Conservation (phyloP, 2,797 vertebrate species). For the Brotogeris chrysoptera region DNA sequence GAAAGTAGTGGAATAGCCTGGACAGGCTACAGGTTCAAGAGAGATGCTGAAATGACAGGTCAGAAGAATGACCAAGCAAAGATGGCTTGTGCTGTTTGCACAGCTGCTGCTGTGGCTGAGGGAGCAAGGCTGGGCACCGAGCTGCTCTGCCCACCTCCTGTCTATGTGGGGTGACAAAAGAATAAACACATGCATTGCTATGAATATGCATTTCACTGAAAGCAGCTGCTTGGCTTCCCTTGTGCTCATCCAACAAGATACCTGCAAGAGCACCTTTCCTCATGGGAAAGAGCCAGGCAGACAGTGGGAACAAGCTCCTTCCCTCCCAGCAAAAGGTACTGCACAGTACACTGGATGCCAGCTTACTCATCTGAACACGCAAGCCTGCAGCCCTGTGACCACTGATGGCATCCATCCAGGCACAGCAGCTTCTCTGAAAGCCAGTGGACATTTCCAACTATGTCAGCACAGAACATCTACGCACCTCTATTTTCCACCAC, state of each 20-base stretch:
- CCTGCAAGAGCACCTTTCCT: background rate
- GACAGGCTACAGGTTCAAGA: background rate
- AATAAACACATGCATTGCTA: background rate
- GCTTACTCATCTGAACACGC: background rate
- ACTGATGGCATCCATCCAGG: background rate
- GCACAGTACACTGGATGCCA: background rate
- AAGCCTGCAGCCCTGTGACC: background rate
- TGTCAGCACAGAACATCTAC: background rate
- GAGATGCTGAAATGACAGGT: fast-evolving
- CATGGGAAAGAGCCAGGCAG: background rate
- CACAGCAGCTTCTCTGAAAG: background rate
- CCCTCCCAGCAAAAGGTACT: background rate
- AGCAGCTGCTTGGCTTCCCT: background rate
- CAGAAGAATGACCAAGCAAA: background rate
- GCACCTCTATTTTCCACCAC: background rate
- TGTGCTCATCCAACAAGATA: fast-evolving
- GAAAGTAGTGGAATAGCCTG: background rate
- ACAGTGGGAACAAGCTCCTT: background rate
- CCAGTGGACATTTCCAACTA: background rate
- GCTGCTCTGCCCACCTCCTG: background rate
- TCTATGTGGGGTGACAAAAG: background rate
- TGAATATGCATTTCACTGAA: background rate
- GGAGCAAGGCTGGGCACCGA: background rate
- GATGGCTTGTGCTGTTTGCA: background rate
- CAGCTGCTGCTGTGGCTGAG: background rate